phyloP scores from a whole-genome alignment of 1,140 invertebrate species.

The Potamilus streckersoni region DNA sequence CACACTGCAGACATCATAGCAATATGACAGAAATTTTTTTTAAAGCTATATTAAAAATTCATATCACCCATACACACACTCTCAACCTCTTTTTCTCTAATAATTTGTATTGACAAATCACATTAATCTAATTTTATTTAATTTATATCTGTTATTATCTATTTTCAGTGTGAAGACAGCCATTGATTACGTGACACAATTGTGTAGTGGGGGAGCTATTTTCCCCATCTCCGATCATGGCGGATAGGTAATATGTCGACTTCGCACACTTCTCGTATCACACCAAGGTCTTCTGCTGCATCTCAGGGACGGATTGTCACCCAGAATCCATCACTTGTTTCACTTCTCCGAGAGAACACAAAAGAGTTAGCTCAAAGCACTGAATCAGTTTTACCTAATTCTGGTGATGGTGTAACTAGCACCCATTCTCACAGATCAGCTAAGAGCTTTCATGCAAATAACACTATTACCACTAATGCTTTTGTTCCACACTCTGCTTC shows the following conservation, averaged over 20 bases:
- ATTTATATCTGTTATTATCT: too few relatives aligned
- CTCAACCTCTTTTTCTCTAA: too few relatives aligned
- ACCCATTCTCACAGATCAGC: constrained; percentile 3
- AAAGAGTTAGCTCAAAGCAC: constrained; percentile 5
- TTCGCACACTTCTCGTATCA: constrained; percentile 16
- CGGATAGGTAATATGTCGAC: constrained; percentile 34
- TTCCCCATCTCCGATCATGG: not conserved
- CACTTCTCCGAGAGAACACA: constrained; percentile 11
- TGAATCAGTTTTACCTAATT: constrained; percentile 16
- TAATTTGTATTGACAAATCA: too few relatives aligned
- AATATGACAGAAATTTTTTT: too few relatives aligned
- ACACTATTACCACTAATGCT: too few relatives aligned
- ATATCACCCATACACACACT: too few relatives aligned
- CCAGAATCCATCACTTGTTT: constrained; percentile 24
- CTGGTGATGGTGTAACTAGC: constrained; percentile 10
- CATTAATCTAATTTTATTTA: too few relatives aligned
- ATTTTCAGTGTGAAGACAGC: too few relatives aligned
- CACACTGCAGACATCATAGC: too few relatives aligned
- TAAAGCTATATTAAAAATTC: too few relatives aligned
- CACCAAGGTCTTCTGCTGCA: constrained; percentile 23
- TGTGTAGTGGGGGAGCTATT: too few relatives aligned
- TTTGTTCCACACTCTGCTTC: not conserved
- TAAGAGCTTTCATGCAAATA: constrained; percentile 9
- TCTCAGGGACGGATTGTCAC: constrained; percentile 26
- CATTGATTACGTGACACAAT: too few relatives aligned